phyloP scores from a whole-genome alignment of 92 coral and sea anemone species.

The Phenganax stokvisi region DNA sequence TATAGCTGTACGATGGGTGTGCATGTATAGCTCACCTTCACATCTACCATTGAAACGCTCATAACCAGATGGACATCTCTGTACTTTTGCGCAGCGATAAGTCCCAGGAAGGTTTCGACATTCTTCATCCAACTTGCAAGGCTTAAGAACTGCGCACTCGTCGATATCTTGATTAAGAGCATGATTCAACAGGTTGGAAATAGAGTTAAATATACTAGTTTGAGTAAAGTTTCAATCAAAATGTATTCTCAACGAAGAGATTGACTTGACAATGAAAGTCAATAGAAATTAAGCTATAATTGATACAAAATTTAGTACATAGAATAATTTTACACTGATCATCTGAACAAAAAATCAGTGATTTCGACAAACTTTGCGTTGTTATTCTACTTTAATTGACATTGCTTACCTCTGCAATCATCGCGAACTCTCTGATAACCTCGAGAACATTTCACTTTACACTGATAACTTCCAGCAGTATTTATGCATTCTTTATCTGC shows the following conservation, averaged over 20 bases:
- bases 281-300: too few species aligned
- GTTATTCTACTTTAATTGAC: too few species aligned
- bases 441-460: constrained; percentile 14
- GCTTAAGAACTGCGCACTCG: constrained; percentile 1
- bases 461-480: constrained; percentile 4
- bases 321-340: too few species aligned
- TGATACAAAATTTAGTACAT: too few species aligned
- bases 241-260: too few species aligned
- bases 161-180: constrained; percentile 5
- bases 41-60: neutral
- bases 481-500: constrained; percentile 30
- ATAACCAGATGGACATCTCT: constrained; percentile 1
- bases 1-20: neutral
- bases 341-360: too few species aligned
- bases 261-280: too few species aligned
- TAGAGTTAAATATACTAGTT: too few species aligned
- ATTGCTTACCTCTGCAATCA: constrained; percentile 31
- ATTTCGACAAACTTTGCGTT: too few species aligned
- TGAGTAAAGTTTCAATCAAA: too few species aligned
- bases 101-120: constrained; percentile 24
- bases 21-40: neutral
- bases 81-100: neutral
- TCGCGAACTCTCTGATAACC: constrained; percentile 25
- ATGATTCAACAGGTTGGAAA: too few species aligned
- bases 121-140: constrained; percentile 8